phyloP scores from a whole-genome alignment of 2,888 invertebrate genomes.

The Hypomecis punctinalis region DNA sequence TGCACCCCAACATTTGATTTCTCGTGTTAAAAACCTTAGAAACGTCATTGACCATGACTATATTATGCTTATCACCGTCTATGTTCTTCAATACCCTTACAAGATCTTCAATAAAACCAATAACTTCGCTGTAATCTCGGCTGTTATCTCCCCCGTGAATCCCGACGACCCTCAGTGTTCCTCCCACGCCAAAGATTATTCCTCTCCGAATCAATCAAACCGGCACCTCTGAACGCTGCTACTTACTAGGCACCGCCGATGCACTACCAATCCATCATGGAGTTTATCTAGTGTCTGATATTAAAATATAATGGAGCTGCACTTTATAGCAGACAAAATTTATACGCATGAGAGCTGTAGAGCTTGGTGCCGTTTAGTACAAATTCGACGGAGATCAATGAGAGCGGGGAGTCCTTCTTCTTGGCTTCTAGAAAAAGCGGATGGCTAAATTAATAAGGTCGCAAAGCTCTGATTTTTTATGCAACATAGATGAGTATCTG shows the following conservation, averaged over 20 bases:
- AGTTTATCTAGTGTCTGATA: conserved; percentile 5
- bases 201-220: conserved; percentile 32
- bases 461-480: too few relatives aligned
- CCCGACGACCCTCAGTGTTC: conserved; percentile 13
- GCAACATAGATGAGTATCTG: too few relatives aligned
- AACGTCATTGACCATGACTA: too few relatives aligned
- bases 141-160: conserved; percentile 16
- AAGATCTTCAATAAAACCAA: conserved; percentile 1
- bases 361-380: background rate
- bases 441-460: too few relatives aligned
- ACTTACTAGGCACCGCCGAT: conserved; percentile 2
- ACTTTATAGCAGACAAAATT: background rate
- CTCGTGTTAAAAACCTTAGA: too few relatives aligned
- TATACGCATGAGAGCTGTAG: background rate
- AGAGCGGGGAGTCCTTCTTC: too few relatives aligned
- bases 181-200: conserved; percentile 29
- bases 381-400: too few relatives aligned
- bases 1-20: too few relatives aligned
- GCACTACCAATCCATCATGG: conserved; percentile 22
- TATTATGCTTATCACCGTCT: background rate
- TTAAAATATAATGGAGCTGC: background rate
- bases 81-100: conserved; percentile 6
- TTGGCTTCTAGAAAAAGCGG: too few relatives aligned
- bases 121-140: conserved; percentile 13
- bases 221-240: conserved; percentile 23